These are phyloP conservation scores for Lerema accius DNA, from an alignment of 1,140 invertebrate genomes.

Conservation along the genomic window DNA sequence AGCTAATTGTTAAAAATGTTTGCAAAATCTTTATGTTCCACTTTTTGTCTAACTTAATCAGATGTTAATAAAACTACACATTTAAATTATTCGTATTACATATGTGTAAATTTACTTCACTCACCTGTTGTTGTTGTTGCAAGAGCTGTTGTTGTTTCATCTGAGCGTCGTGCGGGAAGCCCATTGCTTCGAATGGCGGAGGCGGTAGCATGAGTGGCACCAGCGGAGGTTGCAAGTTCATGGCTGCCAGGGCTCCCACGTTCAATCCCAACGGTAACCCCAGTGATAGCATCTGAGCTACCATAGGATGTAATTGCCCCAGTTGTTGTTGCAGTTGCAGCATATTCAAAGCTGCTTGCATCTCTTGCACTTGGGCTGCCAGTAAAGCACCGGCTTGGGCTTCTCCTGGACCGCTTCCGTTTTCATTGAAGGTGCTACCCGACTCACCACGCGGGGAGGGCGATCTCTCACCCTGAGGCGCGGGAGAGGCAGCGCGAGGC, in stretches of 20 bases:
- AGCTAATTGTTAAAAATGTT: too few species aligned
- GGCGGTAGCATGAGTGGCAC: constrained; percentile 96
- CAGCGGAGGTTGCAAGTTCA: constrained; percentile 93
- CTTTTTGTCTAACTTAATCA: constrained; percentile 11
- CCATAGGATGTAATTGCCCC: constrained; percentile 90
- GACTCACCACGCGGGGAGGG: constrained; percentile 84
- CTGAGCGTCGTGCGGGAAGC: constrained; percentile 81
- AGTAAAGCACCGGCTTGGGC: constrained; percentile 81
- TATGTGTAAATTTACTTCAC: constrained; percentile 51
- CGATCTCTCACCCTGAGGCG: constrained; percentile 71
- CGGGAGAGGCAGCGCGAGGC: constrained; percentile 84
- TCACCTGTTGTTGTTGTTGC: constrained; percentile 88
- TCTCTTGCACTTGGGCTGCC: constrained; percentile 91
- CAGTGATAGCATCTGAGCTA: constrained; percentile 86
- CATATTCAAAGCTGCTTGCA: constrained; percentile 93
- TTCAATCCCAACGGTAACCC: constrained; percentile 93
- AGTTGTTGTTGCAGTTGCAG: constrained; percentile 94
- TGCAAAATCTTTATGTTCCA: too few species aligned
- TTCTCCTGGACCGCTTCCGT: constrained; percentile 85
- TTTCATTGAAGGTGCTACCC: constrained; percentile 71
- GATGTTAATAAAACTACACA: too few species aligned
- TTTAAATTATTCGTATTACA: too few species aligned
- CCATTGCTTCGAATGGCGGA: constrained; percentile 87
- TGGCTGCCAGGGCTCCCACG: constrained; percentile 91
- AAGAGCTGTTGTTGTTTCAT: constrained; percentile 88